Conservation (phyloP, 1,140 invertebrate genomes). For the Bombus pascuorum region DNA sequence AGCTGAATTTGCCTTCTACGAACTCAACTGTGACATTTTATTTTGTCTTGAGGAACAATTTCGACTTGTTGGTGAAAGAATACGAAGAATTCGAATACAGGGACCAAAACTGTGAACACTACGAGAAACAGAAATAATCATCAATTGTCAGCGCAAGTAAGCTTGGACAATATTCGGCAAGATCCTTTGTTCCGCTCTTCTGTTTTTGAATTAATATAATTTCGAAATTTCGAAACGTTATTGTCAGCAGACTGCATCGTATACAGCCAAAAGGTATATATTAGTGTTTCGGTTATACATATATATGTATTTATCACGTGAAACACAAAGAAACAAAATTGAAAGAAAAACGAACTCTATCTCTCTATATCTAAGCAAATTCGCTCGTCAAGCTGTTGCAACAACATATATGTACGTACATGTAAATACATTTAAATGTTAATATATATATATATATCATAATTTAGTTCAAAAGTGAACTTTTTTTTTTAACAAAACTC, state of each 20-base stretch:
- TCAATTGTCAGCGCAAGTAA: neutral
- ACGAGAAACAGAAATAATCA: neutral
- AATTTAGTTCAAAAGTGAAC: too few relatives aligned
- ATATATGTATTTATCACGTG: neutral
- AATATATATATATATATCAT: too few relatives aligned
- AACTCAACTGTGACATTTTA: neutral
- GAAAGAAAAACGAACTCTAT: neutral
- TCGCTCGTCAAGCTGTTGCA: neutral
- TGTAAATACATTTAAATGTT: neutral
- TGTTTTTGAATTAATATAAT: neutral
- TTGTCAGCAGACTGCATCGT: neutral
- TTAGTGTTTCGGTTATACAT: neutral
- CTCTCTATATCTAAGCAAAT: neutral
- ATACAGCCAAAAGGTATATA: neutral
- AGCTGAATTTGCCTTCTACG: fast-evolving
- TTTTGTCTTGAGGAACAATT: neutral
- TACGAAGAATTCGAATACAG: neutral
- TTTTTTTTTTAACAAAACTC: too few relatives aligned
- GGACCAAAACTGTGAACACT: neutral
- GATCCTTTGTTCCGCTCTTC: neutral
- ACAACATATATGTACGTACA: neutral
- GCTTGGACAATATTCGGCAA: neutral
- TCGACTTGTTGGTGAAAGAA: neutral
- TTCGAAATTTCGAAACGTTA: neutral
- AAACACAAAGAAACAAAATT: neutral